Conservation (phyloP, 2,113 vertebrate genomes). For the Scytalopus superciliaris region DNA sequence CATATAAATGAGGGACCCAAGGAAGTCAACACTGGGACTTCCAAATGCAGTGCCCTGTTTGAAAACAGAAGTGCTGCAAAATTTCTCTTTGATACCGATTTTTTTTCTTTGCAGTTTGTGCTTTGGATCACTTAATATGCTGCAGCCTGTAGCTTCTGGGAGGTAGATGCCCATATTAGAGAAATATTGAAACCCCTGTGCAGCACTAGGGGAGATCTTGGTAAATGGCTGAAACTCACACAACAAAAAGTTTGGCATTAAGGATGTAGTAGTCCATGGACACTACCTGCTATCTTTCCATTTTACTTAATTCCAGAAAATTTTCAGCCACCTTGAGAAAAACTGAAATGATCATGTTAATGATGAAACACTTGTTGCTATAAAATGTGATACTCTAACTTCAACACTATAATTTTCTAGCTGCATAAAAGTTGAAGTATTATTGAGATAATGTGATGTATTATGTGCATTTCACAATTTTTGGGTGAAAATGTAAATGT, state of each 20-base stretch:
- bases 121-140: neutral
- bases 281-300: neutral
- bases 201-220: neutral
- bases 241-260: neutral
- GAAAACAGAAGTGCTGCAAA: neutral
- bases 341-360: neutral
- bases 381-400: neutral
- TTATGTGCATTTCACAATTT: neutral
- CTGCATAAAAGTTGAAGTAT: neutral
- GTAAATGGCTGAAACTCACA: neutral
- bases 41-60: neutral
- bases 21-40: neutral
- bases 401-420: neutral
- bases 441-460: neutral
- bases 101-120: neutral
- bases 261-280: neutral
- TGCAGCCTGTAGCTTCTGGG: neutral
- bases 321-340: neutral
- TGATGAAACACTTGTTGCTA: neutral
- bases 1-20: neutral
- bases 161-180: conserved; percentile 37
- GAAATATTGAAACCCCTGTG: conserved; percentile 34
- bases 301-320: neutral
- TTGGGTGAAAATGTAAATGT: neutral
- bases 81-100: neutral